Evolutionary conservation across 2,888 invertebrate genomes (phyloP).

Genomic region (Incurvaria masculella): DNA sequence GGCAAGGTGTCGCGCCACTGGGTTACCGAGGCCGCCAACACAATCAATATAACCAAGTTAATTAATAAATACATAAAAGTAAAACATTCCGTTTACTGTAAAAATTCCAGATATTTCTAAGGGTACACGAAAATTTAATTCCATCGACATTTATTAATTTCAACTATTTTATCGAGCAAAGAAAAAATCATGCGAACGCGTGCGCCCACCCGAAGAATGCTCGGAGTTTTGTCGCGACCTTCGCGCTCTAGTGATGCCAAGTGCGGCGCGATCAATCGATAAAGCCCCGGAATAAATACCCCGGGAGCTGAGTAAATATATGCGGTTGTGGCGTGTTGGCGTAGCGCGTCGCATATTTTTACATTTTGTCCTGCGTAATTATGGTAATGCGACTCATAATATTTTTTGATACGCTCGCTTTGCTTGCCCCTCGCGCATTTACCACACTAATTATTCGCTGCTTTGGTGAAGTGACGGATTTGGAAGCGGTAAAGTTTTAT

Average conservation of each 20-base stretch:
- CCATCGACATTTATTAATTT: too few relatives aligned
- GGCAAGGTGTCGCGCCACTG: too few relatives aligned
- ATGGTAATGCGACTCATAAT: slow-evolving; percentile 46
- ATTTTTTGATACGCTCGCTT: slow-evolving; percentile 42
- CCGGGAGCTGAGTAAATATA: background rate
- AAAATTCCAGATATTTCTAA: too few relatives aligned
- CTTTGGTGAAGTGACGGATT: slow-evolving; percentile 10
- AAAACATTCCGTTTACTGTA: too few relatives aligned
- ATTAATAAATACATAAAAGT: too few relatives aligned
- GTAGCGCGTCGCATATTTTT: slow-evolving; percentile 28
- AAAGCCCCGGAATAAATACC: background rate
- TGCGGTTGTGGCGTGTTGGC: slow-evolving; percentile 23
- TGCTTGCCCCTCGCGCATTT: slow-evolving; percentile 13
- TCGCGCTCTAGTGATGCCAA: background rate
- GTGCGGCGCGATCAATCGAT: background rate
- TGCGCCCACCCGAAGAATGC: too few relatives aligned
- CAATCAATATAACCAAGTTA: too few relatives aligned
- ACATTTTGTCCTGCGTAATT: slow-evolving; percentile 47
- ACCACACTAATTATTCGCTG: slow-evolving; percentile 19
- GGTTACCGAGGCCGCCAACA: too few relatives aligned
- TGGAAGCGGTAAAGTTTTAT: background rate
- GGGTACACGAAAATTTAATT: too few relatives aligned
- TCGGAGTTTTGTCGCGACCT: background rate
- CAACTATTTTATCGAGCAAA: too few relatives aligned
- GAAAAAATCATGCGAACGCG: too few relatives aligned